Conservation (phyloP, 2,888 invertebrate species). For the Nowickia ferox region DNA sequence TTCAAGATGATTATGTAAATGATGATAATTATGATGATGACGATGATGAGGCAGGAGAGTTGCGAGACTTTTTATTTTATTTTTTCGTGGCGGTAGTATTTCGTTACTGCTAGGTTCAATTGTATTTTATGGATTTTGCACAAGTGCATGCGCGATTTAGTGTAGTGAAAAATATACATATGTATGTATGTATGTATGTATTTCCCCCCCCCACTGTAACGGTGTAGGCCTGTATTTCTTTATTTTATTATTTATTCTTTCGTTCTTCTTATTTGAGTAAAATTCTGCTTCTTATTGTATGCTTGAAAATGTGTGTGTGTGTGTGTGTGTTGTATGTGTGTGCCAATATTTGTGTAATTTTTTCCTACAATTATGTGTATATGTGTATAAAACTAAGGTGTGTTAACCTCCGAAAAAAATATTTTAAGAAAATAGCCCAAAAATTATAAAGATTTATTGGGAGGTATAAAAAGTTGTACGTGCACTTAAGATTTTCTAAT, state of each 20-base stretch:
- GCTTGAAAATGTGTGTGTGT: neutral
- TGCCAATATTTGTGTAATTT: slow-evolving; percentile 30
- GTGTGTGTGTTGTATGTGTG: neutral
- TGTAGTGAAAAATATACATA: slow-evolving; percentile 45
- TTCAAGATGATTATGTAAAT: slow-evolving; percentile 10
- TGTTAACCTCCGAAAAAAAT: slow-evolving; percentile 67
- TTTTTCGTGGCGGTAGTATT: slow-evolving; percentile 58
- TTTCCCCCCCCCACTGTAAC: slow-evolving; percentile 41
- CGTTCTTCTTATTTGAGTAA: slow-evolving; percentile 64
- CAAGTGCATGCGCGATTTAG: slow-evolving; percentile 63
- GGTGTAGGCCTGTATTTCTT: slow-evolving; percentile 54
- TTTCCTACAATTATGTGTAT: slow-evolving; percentile 64
- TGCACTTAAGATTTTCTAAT: too few relatives aligned
- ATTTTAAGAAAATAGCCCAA: neutral
- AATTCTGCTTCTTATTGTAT: slow-evolving; percentile 56
- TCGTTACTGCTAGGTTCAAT: slow-evolving; percentile 27
- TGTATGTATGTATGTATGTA: neutral
- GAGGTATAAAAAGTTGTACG: neutral
- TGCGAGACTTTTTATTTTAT: slow-evolving; percentile 17
- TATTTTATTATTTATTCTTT: slow-evolving; percentile 32
- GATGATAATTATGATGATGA: slow-evolving; percentile 9
- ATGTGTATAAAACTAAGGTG: slow-evolving; percentile 70
- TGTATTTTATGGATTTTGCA: slow-evolving; percentile 65
- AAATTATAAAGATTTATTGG: neutral
- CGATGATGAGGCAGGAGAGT: slow-evolving; percentile 25